phyloP scores from a whole-genome alignment of 2,797 vertebrate genomes.

The Rhinoraja longicauda region DNA sequence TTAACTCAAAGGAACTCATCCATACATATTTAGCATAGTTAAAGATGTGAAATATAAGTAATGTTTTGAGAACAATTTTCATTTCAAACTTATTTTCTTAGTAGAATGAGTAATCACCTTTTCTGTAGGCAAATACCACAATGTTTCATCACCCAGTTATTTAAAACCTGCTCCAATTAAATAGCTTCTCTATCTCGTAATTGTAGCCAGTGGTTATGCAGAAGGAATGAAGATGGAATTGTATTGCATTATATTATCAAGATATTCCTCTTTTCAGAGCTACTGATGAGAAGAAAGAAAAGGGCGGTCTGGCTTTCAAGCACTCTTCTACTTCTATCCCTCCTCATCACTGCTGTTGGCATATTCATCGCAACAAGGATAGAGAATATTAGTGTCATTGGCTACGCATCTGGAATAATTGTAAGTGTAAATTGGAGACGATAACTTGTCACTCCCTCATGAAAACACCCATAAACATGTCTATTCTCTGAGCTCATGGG shows the following conservation, averaged over 20 bases:
- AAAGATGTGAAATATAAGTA: not conserved
- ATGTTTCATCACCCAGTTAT: not conserved
- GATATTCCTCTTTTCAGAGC: constrained; percentile 46
- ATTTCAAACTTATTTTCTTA: not conserved
- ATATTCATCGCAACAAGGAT: constrained; percentile 54
- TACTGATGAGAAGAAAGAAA: constrained; percentile 45
- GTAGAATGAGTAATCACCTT: not conserved
- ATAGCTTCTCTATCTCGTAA: not conserved
- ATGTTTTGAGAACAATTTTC: not conserved
- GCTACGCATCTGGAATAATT: constrained; percentile 57
- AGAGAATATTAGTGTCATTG: constrained; percentile 56
- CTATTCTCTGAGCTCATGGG: not conserved
- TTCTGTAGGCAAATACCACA: not conserved
- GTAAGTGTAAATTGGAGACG: constrained; percentile 46
- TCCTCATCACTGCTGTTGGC: constrained; percentile 56
- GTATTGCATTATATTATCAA: not conserved
- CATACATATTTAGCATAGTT: no score
- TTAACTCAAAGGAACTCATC: no score
- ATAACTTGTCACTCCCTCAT: not conserved
- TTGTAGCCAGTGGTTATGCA: not conserved
- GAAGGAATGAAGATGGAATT: not conserved
- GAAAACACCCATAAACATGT: not conserved
- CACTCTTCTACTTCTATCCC: constrained; percentile 56
- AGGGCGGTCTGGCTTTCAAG: constrained; percentile 52
- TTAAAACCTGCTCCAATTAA: not conserved